Percentiles rank a stretch among this genome's conserved stretches.
Evolutionary conservation across 2,113 vertebrate genomes (phyloP).

Genomic region (Campylorhamphus procurvoides): DNA sequence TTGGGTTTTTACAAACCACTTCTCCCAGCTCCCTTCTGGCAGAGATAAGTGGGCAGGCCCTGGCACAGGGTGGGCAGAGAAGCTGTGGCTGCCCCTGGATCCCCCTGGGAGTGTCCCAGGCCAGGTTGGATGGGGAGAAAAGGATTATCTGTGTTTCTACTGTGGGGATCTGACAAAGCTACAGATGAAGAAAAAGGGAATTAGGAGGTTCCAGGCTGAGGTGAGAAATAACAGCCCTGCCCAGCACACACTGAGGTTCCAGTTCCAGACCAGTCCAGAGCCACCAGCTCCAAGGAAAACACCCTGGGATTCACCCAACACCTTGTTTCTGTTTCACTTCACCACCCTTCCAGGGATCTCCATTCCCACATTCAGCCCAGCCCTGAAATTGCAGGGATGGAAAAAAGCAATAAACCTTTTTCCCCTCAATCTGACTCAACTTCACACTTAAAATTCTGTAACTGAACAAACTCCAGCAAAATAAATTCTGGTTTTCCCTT

Average conservation of each 20-base stretch:
- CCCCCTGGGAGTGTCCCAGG: neutral
- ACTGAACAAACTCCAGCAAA: neutral
- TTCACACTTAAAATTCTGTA: neutral
- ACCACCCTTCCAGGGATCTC: neutral
- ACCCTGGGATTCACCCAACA: neutral
- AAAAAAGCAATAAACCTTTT: neutral
- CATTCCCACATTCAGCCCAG: neutral
- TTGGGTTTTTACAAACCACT: neutral
- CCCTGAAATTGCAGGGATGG: neutral
- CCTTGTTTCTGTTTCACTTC: neutral
- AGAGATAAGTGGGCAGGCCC: neutral
- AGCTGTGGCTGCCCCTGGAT: neutral
- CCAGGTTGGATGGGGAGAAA: neutral
- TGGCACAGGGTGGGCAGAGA: neutral
- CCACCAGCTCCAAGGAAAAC: neutral
- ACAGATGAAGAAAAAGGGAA: too few species aligned
- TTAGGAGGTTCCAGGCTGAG: too few species aligned
- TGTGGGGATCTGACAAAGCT: too few species aligned
- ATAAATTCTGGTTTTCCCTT: neutral
- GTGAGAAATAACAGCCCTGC: too few species aligned
- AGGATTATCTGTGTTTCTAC: too few species aligned
- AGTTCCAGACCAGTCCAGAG: neutral
- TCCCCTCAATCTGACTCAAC: neutral
- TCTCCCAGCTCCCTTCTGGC: neutral
- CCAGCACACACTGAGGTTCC: neutral